A percentile compares a stretch with the other conserved stretches of the same genome.
These are phyloP conservation scores for Lerista edwardsae DNA, from an alignment of 2,797 vertebrate genomes.

Conservation along the genomic window DNA sequence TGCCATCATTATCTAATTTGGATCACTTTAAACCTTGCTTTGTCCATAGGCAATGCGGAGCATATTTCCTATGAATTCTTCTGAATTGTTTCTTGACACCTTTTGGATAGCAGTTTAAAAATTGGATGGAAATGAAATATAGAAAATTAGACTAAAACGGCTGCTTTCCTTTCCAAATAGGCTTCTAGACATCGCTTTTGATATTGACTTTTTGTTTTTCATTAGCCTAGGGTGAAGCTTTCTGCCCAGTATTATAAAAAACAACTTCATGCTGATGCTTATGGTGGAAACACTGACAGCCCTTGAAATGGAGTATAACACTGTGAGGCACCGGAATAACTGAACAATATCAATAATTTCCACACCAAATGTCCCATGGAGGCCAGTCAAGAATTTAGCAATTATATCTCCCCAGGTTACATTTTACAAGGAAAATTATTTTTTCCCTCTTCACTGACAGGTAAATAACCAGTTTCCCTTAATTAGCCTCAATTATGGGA, in stretches of 20 bases:
- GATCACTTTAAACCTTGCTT: neutral
- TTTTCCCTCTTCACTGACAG: slow-evolving; percentile 54
- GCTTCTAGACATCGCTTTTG: neutral
- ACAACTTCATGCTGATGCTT: slow-evolving; percentile 32
- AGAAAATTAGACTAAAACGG: fast-evolving
- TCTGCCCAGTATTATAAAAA: neutral
- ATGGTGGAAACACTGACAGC: slow-evolving; percentile 23
- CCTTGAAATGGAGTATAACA: slow-evolving; percentile 24
- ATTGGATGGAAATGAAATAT: neutral
- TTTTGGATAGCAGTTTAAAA: neutral
- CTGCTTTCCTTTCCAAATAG: neutral
- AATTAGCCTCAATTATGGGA: slow-evolving; percentile 66
- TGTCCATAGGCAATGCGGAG: neutral
- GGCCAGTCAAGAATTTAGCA: slow-evolving; percentile 56
- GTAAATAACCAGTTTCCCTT: slow-evolving; percentile 70
- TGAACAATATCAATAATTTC: slow-evolving; percentile 59
- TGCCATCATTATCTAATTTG: neutral
- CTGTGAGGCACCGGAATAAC: slow-evolving; percentile 40
- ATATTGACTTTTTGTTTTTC: neutral
- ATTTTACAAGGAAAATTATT: slow-evolving; percentile 57
- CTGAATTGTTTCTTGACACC: neutral
- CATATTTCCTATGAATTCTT: neutral
- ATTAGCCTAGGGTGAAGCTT: slow-evolving; percentile 1
- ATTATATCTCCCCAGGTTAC: slow-evolving; percentile 50
- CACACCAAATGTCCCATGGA: slow-evolving; percentile 37